These are phyloP conservation scores for Aramus guarauna DNA, from an alignment of 2,113 vertebrate species.

Conservation along the genomic window DNA sequence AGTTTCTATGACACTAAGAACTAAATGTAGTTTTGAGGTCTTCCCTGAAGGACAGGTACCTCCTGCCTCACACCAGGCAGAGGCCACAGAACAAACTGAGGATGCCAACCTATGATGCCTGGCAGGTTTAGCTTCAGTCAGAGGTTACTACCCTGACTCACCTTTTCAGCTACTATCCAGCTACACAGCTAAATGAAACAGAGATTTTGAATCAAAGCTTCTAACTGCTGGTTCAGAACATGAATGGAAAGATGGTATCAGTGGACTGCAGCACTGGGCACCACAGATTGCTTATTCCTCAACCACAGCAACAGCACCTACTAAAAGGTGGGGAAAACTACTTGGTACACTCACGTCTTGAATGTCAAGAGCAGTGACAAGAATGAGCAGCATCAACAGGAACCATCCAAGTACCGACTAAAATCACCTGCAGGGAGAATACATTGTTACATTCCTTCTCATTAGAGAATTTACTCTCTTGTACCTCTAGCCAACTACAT, in stretches of 20 bases:
- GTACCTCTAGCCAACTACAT: neutral
- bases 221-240: neutral
- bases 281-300: neutral
- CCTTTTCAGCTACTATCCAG: neutral
- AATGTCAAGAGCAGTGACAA: neutral
- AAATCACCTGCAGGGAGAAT: neutral
- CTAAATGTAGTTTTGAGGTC: neutral
- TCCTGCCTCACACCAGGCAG: neutral
- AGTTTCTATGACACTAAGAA: neutral
- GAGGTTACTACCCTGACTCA: neutral
- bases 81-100: neutral
- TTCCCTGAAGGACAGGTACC: neutral
- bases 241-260: neutral
- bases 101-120: neutral
- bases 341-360: neutral
- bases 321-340: neutral
- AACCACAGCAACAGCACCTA: neutral
- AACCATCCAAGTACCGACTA: neutral
- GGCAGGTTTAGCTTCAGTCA: neutral
- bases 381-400: neutral
- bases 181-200: neutral
- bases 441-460: neutral
- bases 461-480: neutral
- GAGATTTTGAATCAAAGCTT: neutral
- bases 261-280: neutral